Base-by-base conservation (phyloP, 2,888 invertebrate genomes). In the Cheilosia variabilis region DNA sequence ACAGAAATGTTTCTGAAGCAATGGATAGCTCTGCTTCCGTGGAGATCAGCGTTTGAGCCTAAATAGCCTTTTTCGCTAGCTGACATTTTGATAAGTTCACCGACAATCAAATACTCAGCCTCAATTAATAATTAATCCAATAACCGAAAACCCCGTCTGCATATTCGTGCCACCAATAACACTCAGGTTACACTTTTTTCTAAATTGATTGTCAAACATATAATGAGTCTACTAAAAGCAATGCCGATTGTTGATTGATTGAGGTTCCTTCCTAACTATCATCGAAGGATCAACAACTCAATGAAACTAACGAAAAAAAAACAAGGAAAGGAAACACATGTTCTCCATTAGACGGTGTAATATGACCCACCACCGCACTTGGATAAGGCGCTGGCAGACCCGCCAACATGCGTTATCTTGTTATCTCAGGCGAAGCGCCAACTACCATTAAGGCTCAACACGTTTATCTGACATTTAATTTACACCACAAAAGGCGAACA, bases 401-500 rank as follows among this genome's bases (percentile, higher is more conserved):
- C 86, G 80, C 71, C 77, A 86, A 86, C 86, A 86, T 77, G 77
- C 57, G 71, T 86, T 86, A 86, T 86, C 86, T 81, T 65, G 76
- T 80, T 68, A 81, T 86, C 81, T 76, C 77, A 17, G 19, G 57
- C 68, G 76, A 86, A 86, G 86, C 86, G 86, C 86, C 86, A 86
- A 86, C 86, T 86, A 77, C 81, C 86, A 86, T 86, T 86, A 86
- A 86, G 68, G 66, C 68, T 62, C 77, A 86, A 86, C 86, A 81
- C 86, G 81, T 86, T 86, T 77, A 86, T 86, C 86, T 76, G 81
- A 77, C 81, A 73, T 86, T 86, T 77, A 86, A 86, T 77, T 86
- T 86, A 81, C 86, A 80, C 86, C 75, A 81, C 75, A 80, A 84
- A 55, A 80, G 84, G 75, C 75, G 71, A 71, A 81, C 60, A 13